These are phyloP conservation scores for Drosophila borborema DNA, from an alignment of 2,888 invertebrate species.

Conservation along the genomic window DNA sequence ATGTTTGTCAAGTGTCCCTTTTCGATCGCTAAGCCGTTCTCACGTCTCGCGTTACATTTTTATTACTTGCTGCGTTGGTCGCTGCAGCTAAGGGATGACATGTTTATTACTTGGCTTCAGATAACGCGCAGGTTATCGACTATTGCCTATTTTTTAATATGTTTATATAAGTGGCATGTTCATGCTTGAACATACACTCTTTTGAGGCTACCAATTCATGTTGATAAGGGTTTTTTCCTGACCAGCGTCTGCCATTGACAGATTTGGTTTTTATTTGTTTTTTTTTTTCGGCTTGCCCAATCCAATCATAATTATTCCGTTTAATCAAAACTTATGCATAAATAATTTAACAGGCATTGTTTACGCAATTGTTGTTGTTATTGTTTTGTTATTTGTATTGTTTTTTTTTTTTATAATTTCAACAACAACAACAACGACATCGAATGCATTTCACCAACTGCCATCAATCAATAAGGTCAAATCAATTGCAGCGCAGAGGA, in stretches of 20 bases:
- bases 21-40: too few relatives aligned
- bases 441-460: slow-evolving; percentile 31
- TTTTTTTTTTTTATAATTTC: slow-evolving; percentile 34
- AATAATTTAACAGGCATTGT: slow-evolving; percentile 35
- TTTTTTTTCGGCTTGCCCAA: background rate
- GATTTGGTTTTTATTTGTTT: slow-evolving; percentile 15
- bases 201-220: slow-evolving; percentile 23
- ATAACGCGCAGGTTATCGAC: too few relatives aligned
- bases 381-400: background rate
- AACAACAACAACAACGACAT: slow-evolving; percentile 32
- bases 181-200: background rate
- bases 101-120: too few relatives aligned
- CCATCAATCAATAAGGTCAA: slow-evolving; percentile 77
- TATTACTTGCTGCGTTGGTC: too few relatives aligned
- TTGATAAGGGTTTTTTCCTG: slow-evolving; percentile 68
- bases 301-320: slow-evolving; percentile 38
- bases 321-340: slow-evolving; percentile 47
- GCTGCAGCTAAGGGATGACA: too few relatives aligned
- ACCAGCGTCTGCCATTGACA: slow-evolving; percentile 60
- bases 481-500: slow-evolving; percentile 59
- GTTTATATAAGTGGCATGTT: too few relatives aligned
- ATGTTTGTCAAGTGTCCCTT: too few relatives aligned
- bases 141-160: too few relatives aligned
- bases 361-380: slow-evolving; percentile 9
- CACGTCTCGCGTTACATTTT: too few relatives aligned